Evolutionary conservation across 2,888 invertebrate genomes (phyloP).

Genomic region (Fragum sueziense): DNA sequence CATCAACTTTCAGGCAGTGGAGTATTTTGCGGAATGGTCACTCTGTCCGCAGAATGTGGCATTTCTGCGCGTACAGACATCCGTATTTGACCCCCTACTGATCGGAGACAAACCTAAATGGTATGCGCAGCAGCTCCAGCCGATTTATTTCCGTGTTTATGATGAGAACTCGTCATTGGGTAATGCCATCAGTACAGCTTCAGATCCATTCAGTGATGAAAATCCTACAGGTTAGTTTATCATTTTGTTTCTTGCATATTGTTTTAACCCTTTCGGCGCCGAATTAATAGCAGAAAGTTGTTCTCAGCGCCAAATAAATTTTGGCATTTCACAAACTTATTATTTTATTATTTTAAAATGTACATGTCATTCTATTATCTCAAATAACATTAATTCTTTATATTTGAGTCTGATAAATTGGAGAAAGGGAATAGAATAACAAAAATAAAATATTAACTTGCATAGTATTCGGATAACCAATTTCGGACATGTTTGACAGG

Average conservation of each 20-base stretch:
- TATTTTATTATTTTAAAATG: no score
- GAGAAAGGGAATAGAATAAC: no score
- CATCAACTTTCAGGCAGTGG: constrained; percentile 89
- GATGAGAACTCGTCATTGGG: constrained; percentile 87
- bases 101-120: constrained; percentile 99
- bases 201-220: constrained; percentile 78
- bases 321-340: no score
- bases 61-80: constrained; percentile 98
- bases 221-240: constrained; percentile 80
- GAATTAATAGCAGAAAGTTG: no score
- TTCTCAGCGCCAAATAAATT: no score
- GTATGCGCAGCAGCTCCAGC: constrained; percentile 89
- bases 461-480: no score
- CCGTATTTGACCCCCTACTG: constrained; percentile 94
- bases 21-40: constrained; percentile 99
- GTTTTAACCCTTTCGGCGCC: not conserved
- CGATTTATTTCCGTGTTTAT: constrained; percentile 96
- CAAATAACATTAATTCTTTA: no score
- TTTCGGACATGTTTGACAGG: no score
- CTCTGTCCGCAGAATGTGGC: constrained; percentile 98
- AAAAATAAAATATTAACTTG: no score
- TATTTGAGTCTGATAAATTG: no score
- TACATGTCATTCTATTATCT: no score
- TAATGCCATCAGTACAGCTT: constrained; percentile 74
- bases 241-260: no score